phyloP scores from a whole-genome alignment of 1,140 invertebrate genomes.

The Cryptotermes secundus region DNA sequence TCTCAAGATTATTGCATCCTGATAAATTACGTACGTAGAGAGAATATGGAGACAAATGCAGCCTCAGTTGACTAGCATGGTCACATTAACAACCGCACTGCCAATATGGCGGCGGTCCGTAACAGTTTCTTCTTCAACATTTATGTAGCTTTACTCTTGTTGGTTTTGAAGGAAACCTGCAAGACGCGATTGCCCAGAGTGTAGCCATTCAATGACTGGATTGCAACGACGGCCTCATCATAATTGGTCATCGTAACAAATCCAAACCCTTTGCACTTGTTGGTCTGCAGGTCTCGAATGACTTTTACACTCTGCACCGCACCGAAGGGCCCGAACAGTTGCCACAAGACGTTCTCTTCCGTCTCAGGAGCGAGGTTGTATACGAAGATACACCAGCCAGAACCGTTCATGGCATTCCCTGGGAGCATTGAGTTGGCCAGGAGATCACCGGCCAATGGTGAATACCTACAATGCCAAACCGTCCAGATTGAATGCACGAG shows the following conservation, averaged over 20 bases:
- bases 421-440: slow-evolving; percentile 85
- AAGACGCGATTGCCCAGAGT: slow-evolving; percentile 95
- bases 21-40: not conserved
- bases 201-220: slow-evolving; percentile 97
- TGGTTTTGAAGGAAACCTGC: slow-evolving; percentile 98
- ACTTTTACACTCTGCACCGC: slow-evolving; percentile 98
- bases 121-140: slow-evolving; percentile 38
- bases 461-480: slow-evolving; percentile 70
- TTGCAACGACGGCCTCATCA: slow-evolving; percentile 96
- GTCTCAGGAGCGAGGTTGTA: slow-evolving; percentile 98
- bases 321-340: slow-evolving; percentile 97
- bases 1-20: not conserved
- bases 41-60: slow-evolving; percentile 34
- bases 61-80: slow-evolving; percentile 38
- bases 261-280: slow-evolving; percentile 99
- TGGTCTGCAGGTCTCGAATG: slow-evolving; percentile 94
- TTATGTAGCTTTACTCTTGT: slow-evolving; percentile 89
- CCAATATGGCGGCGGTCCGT: slow-evolving; percentile 37
- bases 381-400: slow-evolving; percentile 98
- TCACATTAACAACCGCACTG: slow-evolving; percentile 36
- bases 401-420: slow-evolving; percentile 76
- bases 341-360: slow-evolving; percentile 98
- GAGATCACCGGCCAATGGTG: slow-evolving; percentile 89
- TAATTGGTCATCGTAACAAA: slow-evolving; percentile 99
- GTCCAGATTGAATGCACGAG: slow-evolving; percentile 16